Evolutionary conservation across 1,140 invertebrate species (phyloP).

Genomic region (Drosophila pectinifera): DNA sequence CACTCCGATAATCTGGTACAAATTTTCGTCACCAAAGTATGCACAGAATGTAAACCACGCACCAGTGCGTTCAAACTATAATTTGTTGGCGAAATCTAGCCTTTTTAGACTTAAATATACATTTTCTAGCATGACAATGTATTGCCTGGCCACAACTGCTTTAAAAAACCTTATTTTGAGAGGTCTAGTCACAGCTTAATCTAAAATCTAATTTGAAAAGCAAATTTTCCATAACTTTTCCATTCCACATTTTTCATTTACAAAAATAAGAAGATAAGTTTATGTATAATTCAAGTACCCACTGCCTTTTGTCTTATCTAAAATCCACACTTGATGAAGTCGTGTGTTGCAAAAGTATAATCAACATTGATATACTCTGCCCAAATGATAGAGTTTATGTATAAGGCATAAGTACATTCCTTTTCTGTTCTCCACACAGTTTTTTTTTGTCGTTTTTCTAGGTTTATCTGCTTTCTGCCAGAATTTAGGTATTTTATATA

Average conservation of each 20-base stretch:
- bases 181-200: too few species aligned
- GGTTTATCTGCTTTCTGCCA: conserved; percentile 43
- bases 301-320: conserved; percentile 5
- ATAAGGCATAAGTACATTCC: conserved; percentile 3
- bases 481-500: conserved; percentile 28
- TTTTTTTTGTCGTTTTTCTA: conserved; percentile 26
- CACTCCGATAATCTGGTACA: conserved; percentile 15
- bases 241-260: background rate
- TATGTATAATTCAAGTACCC: background rate
- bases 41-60: too few species aligned
- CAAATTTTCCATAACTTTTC: background rate
- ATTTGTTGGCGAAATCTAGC: too few species aligned
- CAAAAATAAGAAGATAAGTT: background rate
- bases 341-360: conserved; percentile 5
- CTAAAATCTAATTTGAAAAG: background rate
- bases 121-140: too few species aligned
- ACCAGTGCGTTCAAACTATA: too few species aligned
- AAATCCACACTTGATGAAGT: conserved; percentile 10
- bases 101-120: too few species aligned
- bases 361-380: conserved; percentile 9
- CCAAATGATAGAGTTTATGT: conserved; percentile 6
- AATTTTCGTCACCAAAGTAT: conserved; percentile 2
- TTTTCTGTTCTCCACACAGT: background rate
- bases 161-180: too few species aligned
- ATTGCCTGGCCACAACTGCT: too few species aligned